A percentile compares a stretch with the other conserved stretches of the same genome.
Conservation (phyloP, 2,113 vertebrate species). For the Melierax canorus region DNA sequence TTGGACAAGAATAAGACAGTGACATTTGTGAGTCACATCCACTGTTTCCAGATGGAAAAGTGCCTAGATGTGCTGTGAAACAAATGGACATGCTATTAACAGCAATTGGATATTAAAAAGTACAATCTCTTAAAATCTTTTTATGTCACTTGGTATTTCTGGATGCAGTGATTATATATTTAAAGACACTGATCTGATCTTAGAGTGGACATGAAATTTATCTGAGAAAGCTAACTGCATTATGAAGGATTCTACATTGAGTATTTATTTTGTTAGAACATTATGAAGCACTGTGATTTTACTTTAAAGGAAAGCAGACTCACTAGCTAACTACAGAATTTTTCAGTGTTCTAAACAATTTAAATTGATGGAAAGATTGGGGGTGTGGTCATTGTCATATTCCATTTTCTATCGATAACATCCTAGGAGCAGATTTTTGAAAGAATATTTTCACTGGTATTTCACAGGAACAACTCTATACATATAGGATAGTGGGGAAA, state of each 20-base stretch:
- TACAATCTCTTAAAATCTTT: not conserved
- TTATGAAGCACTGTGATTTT: not conserved
- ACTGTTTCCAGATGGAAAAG: not conserved
- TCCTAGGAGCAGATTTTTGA: not conserved
- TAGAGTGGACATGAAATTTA: not conserved
- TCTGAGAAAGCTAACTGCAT: not conserved
- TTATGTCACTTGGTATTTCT: not conserved
- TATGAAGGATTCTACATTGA: not conserved
- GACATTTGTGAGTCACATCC: not conserved
- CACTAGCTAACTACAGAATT: not conserved
- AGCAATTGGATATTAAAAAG: constrained; percentile 9
- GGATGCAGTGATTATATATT: not conserved
- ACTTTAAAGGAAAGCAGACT: not conserved
- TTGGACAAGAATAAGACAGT: not conserved
- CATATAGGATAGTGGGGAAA: not conserved
- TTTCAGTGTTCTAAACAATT: not conserved
- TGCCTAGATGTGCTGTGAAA: not conserved
- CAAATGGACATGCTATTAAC: not conserved
- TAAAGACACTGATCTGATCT: not conserved
- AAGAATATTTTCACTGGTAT: not conserved
- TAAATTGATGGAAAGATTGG: not conserved
- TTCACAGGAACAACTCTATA: not conserved
- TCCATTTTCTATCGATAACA: not conserved
- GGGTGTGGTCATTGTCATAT: not conserved
- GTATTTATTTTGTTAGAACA: not conserved